Base-by-base conservation (phyloP, 2,888 invertebrate species). In the Metellina segmentata region DNA sequence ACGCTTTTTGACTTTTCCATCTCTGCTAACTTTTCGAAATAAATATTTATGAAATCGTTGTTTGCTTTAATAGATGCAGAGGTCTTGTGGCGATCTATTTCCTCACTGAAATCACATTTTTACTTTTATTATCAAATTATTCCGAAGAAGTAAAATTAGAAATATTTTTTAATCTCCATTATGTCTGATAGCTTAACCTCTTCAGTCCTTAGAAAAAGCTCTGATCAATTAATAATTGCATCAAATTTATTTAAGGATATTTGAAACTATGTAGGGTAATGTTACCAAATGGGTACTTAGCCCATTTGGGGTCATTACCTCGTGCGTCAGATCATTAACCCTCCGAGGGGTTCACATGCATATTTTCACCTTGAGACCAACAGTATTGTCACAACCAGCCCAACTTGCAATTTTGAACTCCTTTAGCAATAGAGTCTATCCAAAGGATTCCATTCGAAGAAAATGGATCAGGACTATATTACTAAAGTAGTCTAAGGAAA, bases 11-110 rank as follows among this genome's bases (percentile, higher is more conserved):
- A 61, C 7, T 69, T 49, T 82, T 49, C 20, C n/a, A 85, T n/a
- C n/a, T 83, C 51, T 6, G 16, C 16, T 11, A 81, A 8, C 51
- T 90, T 85, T 72, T 79, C 69, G 7, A 79, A 78, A 77, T 91
- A 91, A 13, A 34, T 49, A 16, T 86, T 75, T 49, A 91, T 86
- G 19, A 91, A 91, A 75, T 91, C 90, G 20, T 86, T 20, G 16
- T 52, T 34, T 7, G 70, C 53, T 74, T 20, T 16, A n/a, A 16
- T 70, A 8, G n/a, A 48, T 8, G 61, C 9, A 74, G 19, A 85
- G 0, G 75, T 71, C 7, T 86, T 81, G 51, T 86, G 86, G 7
- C 51, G 51, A 7, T 51, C 8, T 0, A 86, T 77, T 53, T 86
- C 90, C 1, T 85, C 77, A 11, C 90, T 91, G 79, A 79, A 34